Base-by-base conservation (phyloP, 2,797 vertebrate species). In the Syndactyla subalaris region DNA sequence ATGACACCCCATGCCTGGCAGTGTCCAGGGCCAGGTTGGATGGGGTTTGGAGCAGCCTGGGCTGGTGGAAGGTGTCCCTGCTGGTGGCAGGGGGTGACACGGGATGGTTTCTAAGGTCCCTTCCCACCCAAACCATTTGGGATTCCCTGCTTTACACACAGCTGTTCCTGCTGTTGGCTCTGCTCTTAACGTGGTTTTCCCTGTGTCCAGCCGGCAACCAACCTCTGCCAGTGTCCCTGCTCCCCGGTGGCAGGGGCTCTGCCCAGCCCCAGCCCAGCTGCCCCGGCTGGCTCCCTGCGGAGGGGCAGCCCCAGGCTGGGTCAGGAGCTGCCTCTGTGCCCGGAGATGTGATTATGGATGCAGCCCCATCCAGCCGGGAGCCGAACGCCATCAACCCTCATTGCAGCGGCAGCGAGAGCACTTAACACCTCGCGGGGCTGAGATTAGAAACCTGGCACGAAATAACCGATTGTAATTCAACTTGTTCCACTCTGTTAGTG, bases 401-500 rank as follows among this genome's bases (percentile, higher is more conserved):
- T 89, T 93, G 70, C 93, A 86, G 82, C 85, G 77, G 88, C 78
- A 84, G 82, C 82, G 66, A 80, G 70, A 88, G 85, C 82, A 86
- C 93, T 92, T 89, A 70, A 91, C 88, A 92, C 93, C 88, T 94
- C 82, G 7, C 91, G 70, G 82, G 85, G 89, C 85, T 86, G 55
- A 91, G 81, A 91, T 94, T 85, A 89, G 93, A 87, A 92, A 94
- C 91, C 91, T 94, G 93, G 93, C 88, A 96, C 84, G 74, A 87
- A 93, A 81, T 62, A 89, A 84, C 48, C 39, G 32, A 63, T 77
- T 96, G 92, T 72, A 87, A 91, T 76, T 89, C 92, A 61, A 51
- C 41, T 55, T 85, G 92, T 92, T 85, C 85, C 32, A 62, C 81
- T 86, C 91, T 87, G 91, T 57, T 54, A 57, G 84, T 49, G 85